Evolutionary conservation across 2,888 invertebrate species (phyloP).

Genomic region (Candidula unifasciata): DNA sequence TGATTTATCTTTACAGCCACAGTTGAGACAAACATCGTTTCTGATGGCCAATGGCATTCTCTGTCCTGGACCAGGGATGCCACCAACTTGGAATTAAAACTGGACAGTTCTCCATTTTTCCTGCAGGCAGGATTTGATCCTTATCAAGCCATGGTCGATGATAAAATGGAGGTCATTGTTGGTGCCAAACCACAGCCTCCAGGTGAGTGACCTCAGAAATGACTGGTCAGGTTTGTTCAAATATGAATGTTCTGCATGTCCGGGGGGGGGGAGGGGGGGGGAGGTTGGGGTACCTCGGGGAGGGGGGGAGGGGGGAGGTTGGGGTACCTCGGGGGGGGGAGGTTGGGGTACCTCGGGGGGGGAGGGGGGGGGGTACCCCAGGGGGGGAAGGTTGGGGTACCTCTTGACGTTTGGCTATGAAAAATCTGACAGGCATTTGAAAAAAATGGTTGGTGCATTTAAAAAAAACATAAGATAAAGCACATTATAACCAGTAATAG

Average conservation of each 20-base stretch:
- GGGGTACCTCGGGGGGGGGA: too few species aligned
- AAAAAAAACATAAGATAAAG: too few species aligned
- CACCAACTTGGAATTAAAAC: slow-evolving; percentile 52
- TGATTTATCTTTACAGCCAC: background rate
- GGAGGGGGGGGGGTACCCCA: too few species aligned
- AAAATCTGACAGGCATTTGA: background rate
- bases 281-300: too few species aligned
- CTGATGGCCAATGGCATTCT: slow-evolving; percentile 69
- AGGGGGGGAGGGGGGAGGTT: too few species aligned
- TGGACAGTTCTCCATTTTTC: slow-evolving; percentile 54
- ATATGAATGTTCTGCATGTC: too few species aligned
- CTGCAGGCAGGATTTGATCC: slow-evolving; percentile 60
- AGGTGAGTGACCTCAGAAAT: slow-evolving; percentile 52
- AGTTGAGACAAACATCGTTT: background rate
- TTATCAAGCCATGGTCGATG: slow-evolving; percentile 53
- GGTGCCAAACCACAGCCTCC: slow-evolving; percentile 67
- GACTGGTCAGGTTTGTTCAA: background rate
- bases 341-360: too few species aligned
- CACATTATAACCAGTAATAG: too few species aligned
- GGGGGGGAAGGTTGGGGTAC: too few species aligned
- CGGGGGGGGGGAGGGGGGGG: too few species aligned
- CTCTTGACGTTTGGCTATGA: too few species aligned
- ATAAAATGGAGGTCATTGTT: slow-evolving; percentile 59
- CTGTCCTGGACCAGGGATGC: slow-evolving; percentile 60
- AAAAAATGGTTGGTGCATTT: background rate